Evolutionary conservation across 1,140 invertebrate genomes (phyloP), one percentile per base, ranked within the genome.

Genomic region (Ooceraea biroi): DNA sequence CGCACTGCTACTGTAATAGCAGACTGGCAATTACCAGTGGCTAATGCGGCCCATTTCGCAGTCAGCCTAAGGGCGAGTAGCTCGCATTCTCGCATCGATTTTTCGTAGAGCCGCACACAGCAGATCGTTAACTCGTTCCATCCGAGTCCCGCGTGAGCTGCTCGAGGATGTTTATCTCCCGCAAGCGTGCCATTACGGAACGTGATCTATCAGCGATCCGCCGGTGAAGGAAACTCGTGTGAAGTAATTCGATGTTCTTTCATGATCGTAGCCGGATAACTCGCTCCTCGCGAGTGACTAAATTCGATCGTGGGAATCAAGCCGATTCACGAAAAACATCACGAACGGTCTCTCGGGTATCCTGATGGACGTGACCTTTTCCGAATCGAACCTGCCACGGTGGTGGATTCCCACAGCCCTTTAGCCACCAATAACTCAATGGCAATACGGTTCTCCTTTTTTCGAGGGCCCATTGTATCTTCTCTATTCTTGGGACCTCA

Each of bases 221-320:
- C 65, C 65, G 36, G 61, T 83, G 55, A 46, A 88, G 77, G 74
- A 85, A 87, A 86, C 83, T 17, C 69, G 22, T 12, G 14, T 27
- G 41, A 22, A 50, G 4, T 50, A 48, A 52, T 65, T 55, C 27
- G 50, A 44, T 5, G 5, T 55, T 10, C 11, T 22, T 36, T 41
- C 14, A 41, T 17, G 19, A n/a, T 36, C 1, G 30, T 65, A 25
- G 44, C n/a, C 52, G n/a, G 52, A 44, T 46, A 57, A 71, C 12
- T 68, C 50, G 36, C 14, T 4, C 19, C 2, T 63, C 48, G n/a
- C 17, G 11, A 69, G 19, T 19, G 36, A 3, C 30, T 27, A 55
- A 36, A 36, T 61, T 58, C 11, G 48, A 50, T 92, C 93, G 93
- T 94, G 94, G 92, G 93, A 94, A 94, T 88, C 90, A 87, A 89